Evolutionary conservation across 92 coral and sea anemone genomes (phyloP), one percentile per base, ranked within the genome.

Genomic region (Muricea muricata): DNA sequence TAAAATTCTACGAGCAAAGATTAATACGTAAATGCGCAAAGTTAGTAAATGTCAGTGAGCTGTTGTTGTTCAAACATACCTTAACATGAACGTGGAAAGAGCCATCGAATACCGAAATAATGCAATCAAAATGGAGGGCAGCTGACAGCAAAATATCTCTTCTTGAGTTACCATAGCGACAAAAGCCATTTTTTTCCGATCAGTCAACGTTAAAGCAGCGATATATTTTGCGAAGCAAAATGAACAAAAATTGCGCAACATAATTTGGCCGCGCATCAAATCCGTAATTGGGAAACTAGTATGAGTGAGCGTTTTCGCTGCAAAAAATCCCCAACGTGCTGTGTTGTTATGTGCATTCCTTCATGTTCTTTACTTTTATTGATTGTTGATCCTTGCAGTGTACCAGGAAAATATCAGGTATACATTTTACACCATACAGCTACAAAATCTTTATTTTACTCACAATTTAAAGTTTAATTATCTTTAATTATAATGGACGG

Each of bases 41-140:
- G 72, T 65, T 65, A 29, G 26, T 65, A 65, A 65, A n/a, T 65
- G 5, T 65, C 72, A 17, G 35, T 29, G 72, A 65, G 72, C 30
- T 65, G 72, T 65, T 65, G 72, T 65, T 29, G 72, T 34, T 65
- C 72, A 65, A 65, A 65, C 26, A 21, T 21, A 65, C 72, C 72
- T 65, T 21, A n/a, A n/a, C 72, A 65, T 5, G 72, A 21, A 65
- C 15, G 72, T 31, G 30, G 32, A 65, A 29, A 65, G 26, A n/a
- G 35, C 72, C 72, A 21, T 21, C 7, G 6, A 3, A 65, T 7
- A 65, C 72, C 72, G 26, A 21, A 65, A 34, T 3, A 14, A 29
- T 29, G 72, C 30, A 65, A 29, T 2, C 72, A 65, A 21, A 65
- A 29, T 21, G 35, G 35, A 21, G 72, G 72, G 26, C 72, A 65